Percentiles rank a stretch among this genome's conserved stretches.
Evolutionary conservation across 2,113 vertebrate species (phyloP).

Genomic region (Microcebus tavaratra): DNA sequence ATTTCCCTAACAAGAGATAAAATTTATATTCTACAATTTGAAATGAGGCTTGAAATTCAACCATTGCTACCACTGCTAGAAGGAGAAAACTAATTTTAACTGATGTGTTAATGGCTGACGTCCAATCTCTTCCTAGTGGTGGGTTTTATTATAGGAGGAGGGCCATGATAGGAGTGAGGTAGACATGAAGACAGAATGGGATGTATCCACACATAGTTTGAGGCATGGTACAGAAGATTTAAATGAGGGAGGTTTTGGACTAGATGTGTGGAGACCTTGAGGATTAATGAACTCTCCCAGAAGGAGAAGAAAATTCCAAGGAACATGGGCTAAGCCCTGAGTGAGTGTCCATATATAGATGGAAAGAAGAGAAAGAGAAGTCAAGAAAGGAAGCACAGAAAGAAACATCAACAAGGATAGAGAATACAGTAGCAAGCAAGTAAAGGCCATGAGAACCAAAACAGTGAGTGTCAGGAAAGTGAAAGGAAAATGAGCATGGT

Average conservation of each 20-base stretch:
- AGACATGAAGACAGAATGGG: not conserved
- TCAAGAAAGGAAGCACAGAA: not conserved
- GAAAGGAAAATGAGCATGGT: not conserved
- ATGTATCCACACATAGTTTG: not conserved
- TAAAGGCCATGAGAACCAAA: not conserved
- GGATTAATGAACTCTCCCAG: not conserved
- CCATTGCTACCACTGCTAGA: not conserved
- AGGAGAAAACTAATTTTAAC: slow-evolving; percentile 14
- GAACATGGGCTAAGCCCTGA: not conserved
- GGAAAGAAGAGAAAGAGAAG: not conserved
- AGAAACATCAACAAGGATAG: not conserved
- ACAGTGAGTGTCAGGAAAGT: not conserved
- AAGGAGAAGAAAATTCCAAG: slow-evolving; percentile 19
- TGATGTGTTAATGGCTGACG: not conserved
- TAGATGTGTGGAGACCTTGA: not conserved
- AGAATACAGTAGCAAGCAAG: not conserved
- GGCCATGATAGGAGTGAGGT: not conserved
- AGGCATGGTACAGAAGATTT: not conserved
- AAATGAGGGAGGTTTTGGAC: not conserved
- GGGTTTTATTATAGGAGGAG: not conserved
- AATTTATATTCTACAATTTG: not conserved
- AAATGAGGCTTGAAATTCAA: not conserved
- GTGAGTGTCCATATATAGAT: not conserved
- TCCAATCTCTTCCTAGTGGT: not conserved
- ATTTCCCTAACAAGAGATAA: not conserved